Base-by-base conservation (phyloP, 1,140 invertebrate species). In the Heliconius hewitsoni region DNA sequence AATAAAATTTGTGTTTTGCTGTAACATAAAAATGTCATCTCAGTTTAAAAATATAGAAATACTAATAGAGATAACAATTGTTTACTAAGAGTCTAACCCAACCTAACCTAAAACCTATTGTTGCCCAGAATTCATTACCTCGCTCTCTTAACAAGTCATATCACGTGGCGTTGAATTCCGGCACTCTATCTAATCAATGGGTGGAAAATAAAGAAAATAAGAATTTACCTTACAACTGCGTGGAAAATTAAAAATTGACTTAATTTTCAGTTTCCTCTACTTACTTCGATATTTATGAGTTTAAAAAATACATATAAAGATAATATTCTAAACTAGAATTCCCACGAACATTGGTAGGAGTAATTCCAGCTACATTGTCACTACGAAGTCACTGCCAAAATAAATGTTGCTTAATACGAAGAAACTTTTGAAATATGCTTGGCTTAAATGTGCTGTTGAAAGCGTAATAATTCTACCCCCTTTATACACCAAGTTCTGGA, bases 401-500 rank as follows among this genome's bases (percentile, higher is more conserved):
- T 94, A 93, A 94, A 94, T 93, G 91, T 93, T 93, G 91, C 91
- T 93, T 93, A 94, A 94, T 93, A 94, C 91, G 89, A 86, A 83
- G 87, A 93, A 94, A 94, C 91, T 94, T 94, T 93, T 94, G 93
- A 94, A 94, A 93, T 93, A 94, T 93, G 93, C 83, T 91, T 79
- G 85, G 88, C 86, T 92, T 93, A 94, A 94, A 94, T 93, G 93
- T 90, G 91, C 87, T 88, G 91, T 88, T 94, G 91, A 94, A 92
- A 94, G 93, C 90, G 85, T 86, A 85, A 93, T 94, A 93, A 93
- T 90, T 94, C 87, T 90, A 52, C 87, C 87, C 81, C 90, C 89
- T 66, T 93, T 93, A 94, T 93, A 91, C 88, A 85, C 85, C 85
- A 89, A 91, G 82, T 91, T 93, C 85, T 85, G 80, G 71, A 81